Conservation (phyloP, 2,113 vertebrate species). For the Mesembrinibis cayennensis region DNA sequence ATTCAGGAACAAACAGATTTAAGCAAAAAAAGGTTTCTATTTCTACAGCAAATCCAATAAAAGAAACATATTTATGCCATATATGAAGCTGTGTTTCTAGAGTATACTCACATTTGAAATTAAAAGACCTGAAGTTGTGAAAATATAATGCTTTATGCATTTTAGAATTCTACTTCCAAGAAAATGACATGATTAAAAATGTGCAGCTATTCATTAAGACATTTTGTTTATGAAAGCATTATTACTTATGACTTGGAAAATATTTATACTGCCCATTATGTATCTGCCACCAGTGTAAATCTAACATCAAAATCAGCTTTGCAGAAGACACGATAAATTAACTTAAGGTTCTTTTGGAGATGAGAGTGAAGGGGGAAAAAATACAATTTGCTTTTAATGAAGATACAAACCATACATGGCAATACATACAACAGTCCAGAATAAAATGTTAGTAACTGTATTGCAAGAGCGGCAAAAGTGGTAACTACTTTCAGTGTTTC, state of each 20-base stretch:
- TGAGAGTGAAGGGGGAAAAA: neutral
- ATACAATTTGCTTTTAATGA: neutral
- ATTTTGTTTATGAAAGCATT: neutral
- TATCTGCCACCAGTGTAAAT: neutral
- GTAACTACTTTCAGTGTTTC: neutral
- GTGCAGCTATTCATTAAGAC: slow-evolving; percentile 20
- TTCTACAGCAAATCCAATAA: slow-evolving; percentile 70
- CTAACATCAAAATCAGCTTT: neutral
- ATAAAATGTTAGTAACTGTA: neutral
- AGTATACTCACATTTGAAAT: slow-evolving; percentile 45
- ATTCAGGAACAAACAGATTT: slow-evolving; percentile 73
- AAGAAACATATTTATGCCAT: slow-evolving; percentile 64
- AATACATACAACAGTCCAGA: neutral
- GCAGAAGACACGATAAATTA: neutral
- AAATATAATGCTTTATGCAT: slow-evolving; percentile 49
- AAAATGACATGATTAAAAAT: slow-evolving; percentile 6
- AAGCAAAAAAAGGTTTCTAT: slow-evolving; percentile 66
- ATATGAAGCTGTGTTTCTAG: slow-evolving; percentile 52
- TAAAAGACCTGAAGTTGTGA: slow-evolving; percentile 53
- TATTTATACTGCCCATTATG: neutral
- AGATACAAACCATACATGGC: neutral
- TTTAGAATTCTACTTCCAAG: slow-evolving; percentile 24
- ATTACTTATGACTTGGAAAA: neutral
- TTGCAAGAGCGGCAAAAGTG: neutral
- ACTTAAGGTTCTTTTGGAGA: neutral